A percentile compares a stretch with the other conserved stretches of the same genome.
phyloP scores from a whole-genome alignment of 2,113 vertebrate species.

The Vombatus ursinus region DNA sequence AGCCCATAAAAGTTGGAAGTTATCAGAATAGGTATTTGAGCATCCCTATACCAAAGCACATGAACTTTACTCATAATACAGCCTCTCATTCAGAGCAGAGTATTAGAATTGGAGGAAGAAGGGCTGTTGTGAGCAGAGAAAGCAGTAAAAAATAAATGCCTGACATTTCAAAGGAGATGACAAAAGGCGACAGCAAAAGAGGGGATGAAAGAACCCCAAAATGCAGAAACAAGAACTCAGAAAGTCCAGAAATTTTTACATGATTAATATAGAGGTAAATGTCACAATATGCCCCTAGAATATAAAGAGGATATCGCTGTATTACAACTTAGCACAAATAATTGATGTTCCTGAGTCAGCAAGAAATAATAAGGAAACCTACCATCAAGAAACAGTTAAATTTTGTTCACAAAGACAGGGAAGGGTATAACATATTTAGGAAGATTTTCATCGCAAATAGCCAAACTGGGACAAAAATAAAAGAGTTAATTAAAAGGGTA shows the following conservation, averaged over 20 bases:
- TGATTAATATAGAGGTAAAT: neutral
- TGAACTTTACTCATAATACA: neutral
- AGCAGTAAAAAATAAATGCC: neutral
- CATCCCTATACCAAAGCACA: neutral
- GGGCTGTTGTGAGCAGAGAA: neutral
- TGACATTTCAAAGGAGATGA: neutral
- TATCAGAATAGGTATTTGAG: neutral
- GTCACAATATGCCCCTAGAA: neutral
- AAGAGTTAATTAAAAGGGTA: neutral
- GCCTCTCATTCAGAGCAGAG: neutral
- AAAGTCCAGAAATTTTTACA: neutral
- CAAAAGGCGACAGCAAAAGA: neutral
- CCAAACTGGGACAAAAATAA: neutral
- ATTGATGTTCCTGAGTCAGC: neutral
- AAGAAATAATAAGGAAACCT: neutral
- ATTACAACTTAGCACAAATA: no score
- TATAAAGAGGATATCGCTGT: neutral
- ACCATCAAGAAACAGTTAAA: neutral
- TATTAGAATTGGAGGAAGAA: neutral
- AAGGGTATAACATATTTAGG: neutral
- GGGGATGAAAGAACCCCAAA: neutral
- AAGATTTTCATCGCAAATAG: conserved; percentile 18
- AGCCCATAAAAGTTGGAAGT: no score
- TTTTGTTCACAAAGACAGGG: neutral
- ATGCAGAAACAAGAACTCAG: neutral